phyloP scores from a whole-genome alignment of 2,888 invertebrate genomes.

The Dichetophora obliterata region DNA sequence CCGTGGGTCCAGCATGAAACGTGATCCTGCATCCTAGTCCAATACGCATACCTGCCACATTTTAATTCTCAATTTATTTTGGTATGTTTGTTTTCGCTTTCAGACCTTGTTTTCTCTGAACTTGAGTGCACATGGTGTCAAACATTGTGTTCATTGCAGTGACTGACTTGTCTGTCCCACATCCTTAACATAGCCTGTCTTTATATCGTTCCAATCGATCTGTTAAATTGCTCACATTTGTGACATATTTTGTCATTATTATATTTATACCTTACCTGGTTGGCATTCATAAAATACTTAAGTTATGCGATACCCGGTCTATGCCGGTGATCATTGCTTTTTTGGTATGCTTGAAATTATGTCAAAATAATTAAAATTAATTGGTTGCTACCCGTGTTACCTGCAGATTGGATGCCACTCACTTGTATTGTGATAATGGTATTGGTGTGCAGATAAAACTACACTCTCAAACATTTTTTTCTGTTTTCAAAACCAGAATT shows the following conservation, averaged over 20 bases:
- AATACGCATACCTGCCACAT: slow-evolving; percentile 7
- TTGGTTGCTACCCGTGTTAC: slow-evolving; percentile 28
- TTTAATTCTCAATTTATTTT: neutral
- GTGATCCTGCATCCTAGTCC: neutral
- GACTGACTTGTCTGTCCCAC: neutral
- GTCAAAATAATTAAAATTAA: slow-evolving; percentile 32
- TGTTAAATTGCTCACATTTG: slow-evolving; percentile 14
- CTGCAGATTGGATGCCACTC: neutral
- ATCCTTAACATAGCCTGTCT: no score
- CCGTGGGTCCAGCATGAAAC: neutral
- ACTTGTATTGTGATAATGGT: neutral
- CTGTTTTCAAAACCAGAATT: neutral
- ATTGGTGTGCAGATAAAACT: neutral
- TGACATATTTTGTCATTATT: slow-evolving; percentile 36
- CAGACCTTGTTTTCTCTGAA: neutral
- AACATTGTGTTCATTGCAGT: no score
- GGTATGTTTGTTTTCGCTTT: neutral
- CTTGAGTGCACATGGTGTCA: neutral
- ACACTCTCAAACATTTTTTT: neutral
- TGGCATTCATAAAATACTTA: neutral
- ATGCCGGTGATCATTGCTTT: neutral
- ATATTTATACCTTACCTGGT: slow-evolving; percentile 15
- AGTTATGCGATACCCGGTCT: neutral
- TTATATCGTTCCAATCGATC: neutral
- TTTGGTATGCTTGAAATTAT: slow-evolving; percentile 7